A percentile compares a stretch with the other conserved stretches of the same genome.
These are phyloP conservation scores for Riparia riparia DNA, from an alignment of 2,113 vertebrate genomes.

Conservation along the genomic window DNA sequence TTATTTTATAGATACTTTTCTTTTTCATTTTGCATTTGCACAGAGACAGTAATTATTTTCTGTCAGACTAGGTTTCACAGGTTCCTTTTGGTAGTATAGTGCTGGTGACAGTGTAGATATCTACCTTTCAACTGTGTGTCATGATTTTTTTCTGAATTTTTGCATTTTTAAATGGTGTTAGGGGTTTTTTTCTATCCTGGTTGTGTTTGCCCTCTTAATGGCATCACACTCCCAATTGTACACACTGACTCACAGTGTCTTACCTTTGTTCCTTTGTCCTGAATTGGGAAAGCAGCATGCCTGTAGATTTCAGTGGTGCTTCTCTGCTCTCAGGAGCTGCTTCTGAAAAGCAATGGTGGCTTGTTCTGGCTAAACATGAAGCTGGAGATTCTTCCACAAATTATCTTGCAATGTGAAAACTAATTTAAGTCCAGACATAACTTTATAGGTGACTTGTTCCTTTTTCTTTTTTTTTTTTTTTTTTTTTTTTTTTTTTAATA, in stretches of 20 bases:
- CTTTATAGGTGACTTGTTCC: background rate
- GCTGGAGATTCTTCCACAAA: background rate
- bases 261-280: background rate
- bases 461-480: background rate
- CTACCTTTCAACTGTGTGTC: background rate
- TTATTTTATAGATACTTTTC: background rate
- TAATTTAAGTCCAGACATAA: background rate
- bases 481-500: too few relatives aligned
- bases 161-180: background rate
- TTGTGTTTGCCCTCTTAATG: background rate
- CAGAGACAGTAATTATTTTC: background rate
- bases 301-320: background rate
- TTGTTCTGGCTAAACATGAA: background rate
- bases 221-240: accelerated
- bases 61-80: background rate
- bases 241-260: background rate
- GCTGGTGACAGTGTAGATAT: background rate
- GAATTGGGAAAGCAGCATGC: background rate
- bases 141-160: too few relatives aligned
- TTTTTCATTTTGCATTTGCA: background rate
- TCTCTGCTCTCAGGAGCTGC: background rate
- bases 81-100: background rate
- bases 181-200: accelerated
- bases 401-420: background rate
- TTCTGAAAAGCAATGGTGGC: background rate